phyloP scores from a whole-genome alignment of 2,888 invertebrate species.

The Hypomecis punctinalis region DNA sequence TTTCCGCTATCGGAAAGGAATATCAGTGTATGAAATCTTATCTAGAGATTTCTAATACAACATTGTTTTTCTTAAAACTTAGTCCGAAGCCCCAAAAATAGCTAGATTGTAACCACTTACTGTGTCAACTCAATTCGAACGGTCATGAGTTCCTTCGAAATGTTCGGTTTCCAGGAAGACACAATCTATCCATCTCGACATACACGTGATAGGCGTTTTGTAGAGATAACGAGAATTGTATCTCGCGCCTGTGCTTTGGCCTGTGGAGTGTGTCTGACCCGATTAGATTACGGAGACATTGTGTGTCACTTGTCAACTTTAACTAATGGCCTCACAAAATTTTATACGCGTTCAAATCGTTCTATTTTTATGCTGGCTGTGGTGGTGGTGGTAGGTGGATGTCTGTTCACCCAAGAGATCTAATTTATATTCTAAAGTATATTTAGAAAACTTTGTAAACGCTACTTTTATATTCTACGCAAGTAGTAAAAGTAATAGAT shows the following conservation, averaged over 20 bases:
- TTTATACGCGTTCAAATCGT: conserved; percentile 50
- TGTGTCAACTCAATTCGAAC: conserved; percentile 12
- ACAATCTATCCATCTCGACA: conserved; percentile 27
- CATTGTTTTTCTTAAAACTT: no score
- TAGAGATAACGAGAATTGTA: conserved; percentile 37
- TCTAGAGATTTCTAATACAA: no score
- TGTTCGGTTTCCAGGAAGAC: conserved; percentile 29
- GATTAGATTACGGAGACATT: conserved; percentile 72
- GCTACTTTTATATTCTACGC: no score
- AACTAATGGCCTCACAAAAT: conserved; percentile 52
- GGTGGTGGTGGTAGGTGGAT: no score
- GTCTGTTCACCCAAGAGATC: no score
- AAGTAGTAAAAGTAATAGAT: no score
- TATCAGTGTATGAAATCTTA: no score
- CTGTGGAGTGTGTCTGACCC: conserved; percentile 59
- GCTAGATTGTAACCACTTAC: conserved; percentile 2
- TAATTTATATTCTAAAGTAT: no score
- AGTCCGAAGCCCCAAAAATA: conserved; percentile 8
- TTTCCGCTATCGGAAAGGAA: no score
- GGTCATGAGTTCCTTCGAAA: conserved; percentile 18
- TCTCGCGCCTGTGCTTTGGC: conserved; percentile 47
- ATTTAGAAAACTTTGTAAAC: no score
- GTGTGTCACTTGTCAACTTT: conserved; percentile 72
- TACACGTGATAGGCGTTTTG: conserved; percentile 28
- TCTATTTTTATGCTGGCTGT: neutral